Evolutionary conservation across 2,113 vertebrate species (phyloP).

Genomic region (Mormyrus iriodes): DNA sequence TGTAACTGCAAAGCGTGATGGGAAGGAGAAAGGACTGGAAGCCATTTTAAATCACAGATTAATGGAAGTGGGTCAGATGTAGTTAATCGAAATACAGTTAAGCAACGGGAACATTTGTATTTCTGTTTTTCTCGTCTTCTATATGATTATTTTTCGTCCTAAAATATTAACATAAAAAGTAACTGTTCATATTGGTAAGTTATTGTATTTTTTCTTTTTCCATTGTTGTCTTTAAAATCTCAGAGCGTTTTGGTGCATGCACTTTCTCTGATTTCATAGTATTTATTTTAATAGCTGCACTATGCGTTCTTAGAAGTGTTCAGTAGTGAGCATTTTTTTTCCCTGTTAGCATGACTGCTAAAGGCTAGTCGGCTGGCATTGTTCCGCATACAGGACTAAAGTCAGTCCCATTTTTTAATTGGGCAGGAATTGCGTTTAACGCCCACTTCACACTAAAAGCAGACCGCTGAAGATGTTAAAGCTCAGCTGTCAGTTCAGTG

Average conservation of each 20-base stretch:
- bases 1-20: constrained; percentile 27
- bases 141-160: not conserved
- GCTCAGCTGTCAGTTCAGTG: not conserved
- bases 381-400: not conserved
- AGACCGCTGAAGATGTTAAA: not conserved
- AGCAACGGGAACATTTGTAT: not conserved
- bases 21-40: constrained; percentile 37
- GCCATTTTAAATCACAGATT: constrained; percentile 5
- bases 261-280: not conserved
- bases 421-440: not conserved
- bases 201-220: not conserved
- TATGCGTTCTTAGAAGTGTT: not conserved
- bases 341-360: no score
- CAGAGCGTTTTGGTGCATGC: not conserved
- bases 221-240: not conserved
- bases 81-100: not conserved
- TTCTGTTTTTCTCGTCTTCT: not conserved
- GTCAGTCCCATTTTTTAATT: not conserved
- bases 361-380: not conserved
- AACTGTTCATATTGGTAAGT: not conserved
- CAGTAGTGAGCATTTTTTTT: no score
- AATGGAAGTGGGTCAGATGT: not conserved
- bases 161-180: not conserved
- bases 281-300: not conserved
- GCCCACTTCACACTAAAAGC: not conserved